These are phyloP conservation scores for Chlorocebus sabaeus DNA, from an alignment of 2,113 vertebrate genomes.

Conservation along the genomic window DNA sequence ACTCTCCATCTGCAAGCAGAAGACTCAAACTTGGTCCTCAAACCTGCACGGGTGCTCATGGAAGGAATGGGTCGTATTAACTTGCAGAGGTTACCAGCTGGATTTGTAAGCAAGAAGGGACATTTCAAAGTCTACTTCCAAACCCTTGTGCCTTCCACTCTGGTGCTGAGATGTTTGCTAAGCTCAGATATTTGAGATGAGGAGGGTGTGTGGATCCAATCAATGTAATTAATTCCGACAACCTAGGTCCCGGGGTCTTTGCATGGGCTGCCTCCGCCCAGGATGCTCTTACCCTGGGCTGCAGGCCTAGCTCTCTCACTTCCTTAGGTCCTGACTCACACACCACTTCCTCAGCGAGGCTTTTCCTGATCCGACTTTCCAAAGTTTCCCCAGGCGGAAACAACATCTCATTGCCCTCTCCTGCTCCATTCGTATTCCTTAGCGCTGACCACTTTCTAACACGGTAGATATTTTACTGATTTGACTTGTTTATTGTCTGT, in stretches of 20 bases:
- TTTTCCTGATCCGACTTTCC: background rate
- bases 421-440: background rate
- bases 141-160: background rate
- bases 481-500: background rate
- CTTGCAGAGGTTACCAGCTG: background rate
- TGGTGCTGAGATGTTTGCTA: background rate
- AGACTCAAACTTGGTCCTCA: background rate
- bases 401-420: background rate
- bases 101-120: background rate
- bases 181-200: background rate
- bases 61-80: too few relatives aligned
- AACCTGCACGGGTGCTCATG: fast-evolving
- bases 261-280: background rate
- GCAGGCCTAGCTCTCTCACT: background rate
- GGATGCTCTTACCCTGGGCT: background rate
- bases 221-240: background rate
- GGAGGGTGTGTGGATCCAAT: background rate
- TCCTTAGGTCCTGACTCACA: background rate
- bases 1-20: background rate
- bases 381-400: background rate
- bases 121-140: background rate
- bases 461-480: background rate
- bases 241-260: background rate
- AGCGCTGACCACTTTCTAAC: background rate
- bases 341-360: background rate